Percentiles rank a stretch among this genome's conserved stretches.
Evolutionary conservation across 2,797 vertebrate genomes (phyloP).

Genomic region (Urophycis tenuis): DNA sequence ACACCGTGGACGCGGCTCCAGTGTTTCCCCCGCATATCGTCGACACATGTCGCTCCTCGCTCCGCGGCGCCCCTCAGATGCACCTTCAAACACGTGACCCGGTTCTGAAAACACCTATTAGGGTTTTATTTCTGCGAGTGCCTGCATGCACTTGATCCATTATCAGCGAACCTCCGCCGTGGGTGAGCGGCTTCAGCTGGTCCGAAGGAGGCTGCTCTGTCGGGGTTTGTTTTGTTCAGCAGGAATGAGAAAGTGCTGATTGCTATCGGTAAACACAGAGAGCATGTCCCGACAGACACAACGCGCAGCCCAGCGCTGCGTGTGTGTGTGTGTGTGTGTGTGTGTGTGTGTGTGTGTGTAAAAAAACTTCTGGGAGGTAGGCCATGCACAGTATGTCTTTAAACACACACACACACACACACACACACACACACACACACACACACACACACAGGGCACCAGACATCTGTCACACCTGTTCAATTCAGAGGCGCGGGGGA

Average conservation of each 20-base stretch:
- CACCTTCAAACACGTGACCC: background rate
- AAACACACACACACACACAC: background rate
- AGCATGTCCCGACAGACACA: slow-evolving; percentile 52
- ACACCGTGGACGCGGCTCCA: background rate
- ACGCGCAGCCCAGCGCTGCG: slow-evolving; percentile 4
- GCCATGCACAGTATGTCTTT: slow-evolving; percentile 29
- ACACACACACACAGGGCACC: slow-evolving; percentile 25
- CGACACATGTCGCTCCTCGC: background rate
- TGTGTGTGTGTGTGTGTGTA: background rate
- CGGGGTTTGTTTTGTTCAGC: slow-evolving; percentile 43
- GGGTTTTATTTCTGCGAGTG: slow-evolving; percentile 15
- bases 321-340: slow-evolving; percentile 3
- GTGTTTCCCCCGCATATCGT: background rate
- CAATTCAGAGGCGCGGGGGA: slow-evolving; percentile 33
- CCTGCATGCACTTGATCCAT: background rate
- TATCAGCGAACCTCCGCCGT: slow-evolving; percentile 39
- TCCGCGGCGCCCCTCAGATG: background rate
- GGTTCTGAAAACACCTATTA: background rate
- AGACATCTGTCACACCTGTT: slow-evolving; percentile 56
- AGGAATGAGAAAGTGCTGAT: slow-evolving; percentile 66
- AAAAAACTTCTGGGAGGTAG: slow-evolving; percentile 53
- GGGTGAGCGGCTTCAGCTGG: slow-evolving; percentile 56
- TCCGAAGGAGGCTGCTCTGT: slow-evolving; percentile 32
- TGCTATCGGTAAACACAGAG: slow-evolving; percentile 58
- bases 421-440: too few relatives aligned